Percentiles rank a stretch among this genome's conserved stretches.
phyloP scores from a whole-genome alignment of 2,888 invertebrate species.

The Diplolepis rosae region DNA sequence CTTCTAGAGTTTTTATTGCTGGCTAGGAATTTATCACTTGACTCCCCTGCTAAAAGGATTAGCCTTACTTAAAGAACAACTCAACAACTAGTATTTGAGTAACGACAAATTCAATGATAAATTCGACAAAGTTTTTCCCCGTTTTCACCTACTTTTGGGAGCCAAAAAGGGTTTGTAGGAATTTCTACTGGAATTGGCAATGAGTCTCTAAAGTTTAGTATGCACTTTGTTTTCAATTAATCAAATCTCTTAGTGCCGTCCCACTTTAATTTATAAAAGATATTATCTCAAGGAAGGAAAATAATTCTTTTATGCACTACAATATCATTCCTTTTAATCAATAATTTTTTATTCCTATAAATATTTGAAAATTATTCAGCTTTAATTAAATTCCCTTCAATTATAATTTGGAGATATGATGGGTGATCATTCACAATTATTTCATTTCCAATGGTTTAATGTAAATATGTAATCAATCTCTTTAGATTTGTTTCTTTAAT shows the following conservation, averaged over 20 bases:
- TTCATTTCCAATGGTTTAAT: no score
- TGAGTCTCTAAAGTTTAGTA: not conserved
- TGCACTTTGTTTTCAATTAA: not conserved
- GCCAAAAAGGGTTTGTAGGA: not conserved
- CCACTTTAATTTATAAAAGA: not conserved
- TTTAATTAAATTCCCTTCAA: not conserved
- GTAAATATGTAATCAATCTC: no score
- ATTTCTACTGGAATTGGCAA: not conserved
- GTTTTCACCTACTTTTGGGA: conserved; percentile 20
- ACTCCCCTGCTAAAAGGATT: conserved; percentile 34
- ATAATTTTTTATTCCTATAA: not conserved
- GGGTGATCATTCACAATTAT: not conserved
- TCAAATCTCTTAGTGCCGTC: not conserved
- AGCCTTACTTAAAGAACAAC: conserved; percentile 33
- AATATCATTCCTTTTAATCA: not conserved
- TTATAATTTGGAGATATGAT: not conserved
- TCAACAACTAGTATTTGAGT: conserved; percentile 35
- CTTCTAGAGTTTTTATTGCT: conserved; percentile 34
- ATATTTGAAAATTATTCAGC: not conserved
- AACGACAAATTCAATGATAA: conserved; percentile 21
- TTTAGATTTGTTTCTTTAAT: no score
- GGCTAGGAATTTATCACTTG: conserved; percentile 38
- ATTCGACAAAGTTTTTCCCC: not conserved
- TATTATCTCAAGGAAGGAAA: not conserved
- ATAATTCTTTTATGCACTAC: not conserved